Conservation (phyloP, 2,888 invertebrate species). For the Arctia plantaginis region DNA sequence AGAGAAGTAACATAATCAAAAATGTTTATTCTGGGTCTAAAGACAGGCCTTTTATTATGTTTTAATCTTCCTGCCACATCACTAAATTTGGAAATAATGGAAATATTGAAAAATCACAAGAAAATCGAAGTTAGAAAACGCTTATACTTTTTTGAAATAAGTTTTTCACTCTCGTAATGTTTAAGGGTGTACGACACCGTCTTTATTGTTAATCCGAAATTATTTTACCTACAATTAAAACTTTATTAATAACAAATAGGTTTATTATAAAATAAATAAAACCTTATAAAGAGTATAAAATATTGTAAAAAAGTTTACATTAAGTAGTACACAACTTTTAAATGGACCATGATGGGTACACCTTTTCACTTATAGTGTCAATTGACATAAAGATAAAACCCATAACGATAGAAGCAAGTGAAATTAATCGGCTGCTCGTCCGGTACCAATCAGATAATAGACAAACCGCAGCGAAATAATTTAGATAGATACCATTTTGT, state of each 20-base stretch:
- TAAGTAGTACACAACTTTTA: background rate
- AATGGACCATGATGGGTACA: background rate
- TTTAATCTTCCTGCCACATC: too few species aligned
- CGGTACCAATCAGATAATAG: conserved; percentile 52
- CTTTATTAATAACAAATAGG: too few species aligned
- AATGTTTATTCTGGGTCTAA: too few species aligned
- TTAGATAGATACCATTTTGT: conserved; percentile 1
- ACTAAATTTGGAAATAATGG: too few species aligned
- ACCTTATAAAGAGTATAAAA: background rate
- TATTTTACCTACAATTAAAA: background rate
- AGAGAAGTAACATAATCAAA: too few species aligned
- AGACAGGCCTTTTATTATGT: too few species aligned
- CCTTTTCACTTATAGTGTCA: background rate
- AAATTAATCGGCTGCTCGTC: conserved; percentile 42
- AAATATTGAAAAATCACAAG: too few species aligned
- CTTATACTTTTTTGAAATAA: too few species aligned
- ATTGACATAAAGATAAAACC: conserved; percentile 16
- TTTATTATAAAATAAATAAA: background rate
- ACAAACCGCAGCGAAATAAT: conserved; percentile 25
- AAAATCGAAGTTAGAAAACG: too few species aligned
- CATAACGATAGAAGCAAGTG: conserved; percentile 42
- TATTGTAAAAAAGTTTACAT: background rate
- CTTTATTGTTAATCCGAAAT: too few species aligned
- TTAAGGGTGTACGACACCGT: too few species aligned
- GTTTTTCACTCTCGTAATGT: too few species aligned